Percentiles rank a stretch among this genome's conserved stretches.
Evolutionary conservation across 2,888 invertebrate species (phyloP).

Genomic region (Epistrophella euchroma): DNA sequence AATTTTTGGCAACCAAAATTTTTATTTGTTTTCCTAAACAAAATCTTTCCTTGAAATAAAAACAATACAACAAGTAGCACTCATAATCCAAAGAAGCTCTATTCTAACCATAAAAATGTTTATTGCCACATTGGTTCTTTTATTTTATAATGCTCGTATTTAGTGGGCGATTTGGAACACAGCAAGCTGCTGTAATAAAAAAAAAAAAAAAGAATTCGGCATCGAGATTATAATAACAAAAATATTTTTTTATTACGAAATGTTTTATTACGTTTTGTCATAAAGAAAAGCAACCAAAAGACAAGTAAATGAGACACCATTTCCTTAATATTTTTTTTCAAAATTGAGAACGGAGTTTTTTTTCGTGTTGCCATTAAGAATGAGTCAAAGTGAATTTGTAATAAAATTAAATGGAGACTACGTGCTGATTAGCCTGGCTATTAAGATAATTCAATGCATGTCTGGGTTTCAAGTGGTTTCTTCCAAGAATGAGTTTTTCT

Average conservation of each 20-base stretch:
- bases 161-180: conserved; percentile 39
- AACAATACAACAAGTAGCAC: conserved; percentile 24
- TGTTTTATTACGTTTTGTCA: conserved; percentile 29
- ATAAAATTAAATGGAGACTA: conserved; percentile 27
- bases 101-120: conserved; percentile 45
- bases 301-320: conserved; percentile 21
- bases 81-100: background rate
- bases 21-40: background rate
- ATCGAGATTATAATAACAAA: conserved; percentile 11
- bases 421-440: conserved; percentile 30
- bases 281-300: background rate
- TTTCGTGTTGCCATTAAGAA: background rate
- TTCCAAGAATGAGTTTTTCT: background rate
- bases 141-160: conserved; percentile 50
- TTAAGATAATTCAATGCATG: background rate
- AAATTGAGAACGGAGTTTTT: conserved; percentile 3
- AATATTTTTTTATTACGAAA: conserved; percentile 7
- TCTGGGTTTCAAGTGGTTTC: background rate
- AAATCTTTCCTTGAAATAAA: background rate
- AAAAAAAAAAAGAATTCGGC: background rate
- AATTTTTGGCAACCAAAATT: background rate
- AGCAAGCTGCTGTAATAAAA: conserved; percentile 10
- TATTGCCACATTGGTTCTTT: conserved; percentile 33
- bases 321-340: conserved; percentile 25
- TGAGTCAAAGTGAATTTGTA: conserved; percentile 11